Conservation (phyloP, 2,113 vertebrate species). For the Thalassoma bifasciatum region DNA sequence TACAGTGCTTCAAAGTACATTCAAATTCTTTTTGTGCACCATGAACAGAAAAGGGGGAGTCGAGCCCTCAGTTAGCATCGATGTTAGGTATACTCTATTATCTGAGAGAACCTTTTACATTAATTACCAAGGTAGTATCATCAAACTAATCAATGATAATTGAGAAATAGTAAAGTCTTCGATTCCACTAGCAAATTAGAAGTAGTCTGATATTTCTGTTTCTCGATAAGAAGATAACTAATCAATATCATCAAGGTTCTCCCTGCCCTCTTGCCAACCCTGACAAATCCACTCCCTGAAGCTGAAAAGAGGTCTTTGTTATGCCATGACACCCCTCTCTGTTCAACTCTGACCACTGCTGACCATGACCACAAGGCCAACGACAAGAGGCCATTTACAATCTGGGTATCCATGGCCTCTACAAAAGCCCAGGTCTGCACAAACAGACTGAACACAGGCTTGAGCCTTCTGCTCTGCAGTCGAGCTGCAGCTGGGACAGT, state of each 20-base stretch:
- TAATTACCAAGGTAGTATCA: too few species aligned
- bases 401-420: conserved; percentile 51
- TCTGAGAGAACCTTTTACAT: too few species aligned
- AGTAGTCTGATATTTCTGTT: conserved; percentile 25
- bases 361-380: conserved; percentile 69
- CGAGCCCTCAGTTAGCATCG: too few species aligned
- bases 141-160: not conserved
- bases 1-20: too few species aligned
- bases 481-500: conserved; percentile 77
- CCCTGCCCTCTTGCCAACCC: conserved; percentile 56
- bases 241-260: conserved; percentile 60
- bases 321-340: conserved; percentile 29
- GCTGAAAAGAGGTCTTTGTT: conserved; percentile 77
- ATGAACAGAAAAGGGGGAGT: too few species aligned
- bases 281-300: conserved; percentile 22
- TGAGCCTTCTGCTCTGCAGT: conserved; percentile 73
- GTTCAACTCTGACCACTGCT: conserved; percentile 52
- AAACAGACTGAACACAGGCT: conserved; percentile 69
- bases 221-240: conserved; percentile 35
- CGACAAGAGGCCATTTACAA: conserved; percentile 59
- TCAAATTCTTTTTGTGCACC: too few species aligned
- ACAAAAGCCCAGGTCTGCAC: conserved; percentile 76
- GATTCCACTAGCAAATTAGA: conserved; percentile 1
- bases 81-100: too few species aligned
- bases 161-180: conserved; percentile 13